Conservation (phyloP, 2,888 invertebrate species). For the Heliconius charithonia region DNA sequence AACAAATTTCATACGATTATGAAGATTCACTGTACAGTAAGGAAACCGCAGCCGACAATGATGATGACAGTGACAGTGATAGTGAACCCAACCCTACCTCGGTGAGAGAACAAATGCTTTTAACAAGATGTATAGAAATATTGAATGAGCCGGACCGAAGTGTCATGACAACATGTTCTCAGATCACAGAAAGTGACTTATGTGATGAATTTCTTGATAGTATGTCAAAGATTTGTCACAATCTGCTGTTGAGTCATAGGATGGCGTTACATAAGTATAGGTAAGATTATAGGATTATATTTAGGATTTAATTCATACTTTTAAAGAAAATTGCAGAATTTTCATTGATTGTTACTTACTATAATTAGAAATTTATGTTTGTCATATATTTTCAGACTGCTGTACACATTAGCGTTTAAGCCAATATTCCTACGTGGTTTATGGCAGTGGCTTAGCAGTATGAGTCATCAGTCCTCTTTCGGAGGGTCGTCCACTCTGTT, state of each 20-base stretch:
- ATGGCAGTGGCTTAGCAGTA: conserved; percentile 85
- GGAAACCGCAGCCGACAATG: conserved; percentile 78
- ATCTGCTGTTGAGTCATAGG: conserved; percentile 91
- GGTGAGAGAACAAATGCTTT: conserved; percentile 72
- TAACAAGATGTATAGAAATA: conserved; percentile 85
- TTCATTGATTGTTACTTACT: background rate
- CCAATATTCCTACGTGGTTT: conserved; percentile 89
- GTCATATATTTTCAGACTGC: conserved; percentile 79
- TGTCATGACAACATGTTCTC: conserved; percentile 72
- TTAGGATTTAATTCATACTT: too few species aligned
- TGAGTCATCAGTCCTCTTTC: conserved; percentile 69
- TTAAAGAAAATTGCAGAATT: too few species aligned
- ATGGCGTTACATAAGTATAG: conserved; percentile 93
- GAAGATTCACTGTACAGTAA: conserved; percentile 78
- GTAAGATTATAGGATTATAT: conserved; percentile 66
- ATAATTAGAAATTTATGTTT: background rate
- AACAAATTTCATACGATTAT: conserved; percentile 73
- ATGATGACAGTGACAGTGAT: conserved; percentile 84
- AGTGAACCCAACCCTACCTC: conserved; percentile 78
- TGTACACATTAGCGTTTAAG: conserved; percentile 92
- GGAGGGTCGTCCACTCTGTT: conserved; percentile 83
- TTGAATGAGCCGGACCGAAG: conserved; percentile 85
- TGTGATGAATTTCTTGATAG: conserved; percentile 85
- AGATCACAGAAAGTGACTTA: conserved; percentile 80
- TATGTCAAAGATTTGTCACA: conserved; percentile 91